phyloP scores from a whole-genome alignment of 1,140 invertebrate genomes.

The Drosophila grimshawi region DNA sequence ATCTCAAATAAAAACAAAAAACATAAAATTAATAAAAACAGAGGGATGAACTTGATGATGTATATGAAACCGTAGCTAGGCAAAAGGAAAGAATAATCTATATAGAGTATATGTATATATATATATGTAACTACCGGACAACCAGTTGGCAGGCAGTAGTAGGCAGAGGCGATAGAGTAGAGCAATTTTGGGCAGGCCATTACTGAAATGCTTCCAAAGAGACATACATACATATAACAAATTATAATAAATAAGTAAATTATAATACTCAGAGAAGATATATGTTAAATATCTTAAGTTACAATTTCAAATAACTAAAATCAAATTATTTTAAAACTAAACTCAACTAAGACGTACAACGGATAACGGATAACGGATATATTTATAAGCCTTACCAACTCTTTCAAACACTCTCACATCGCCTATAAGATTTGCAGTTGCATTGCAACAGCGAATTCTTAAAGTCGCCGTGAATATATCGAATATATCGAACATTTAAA shows the following conservation, averaged over 20 bases:
- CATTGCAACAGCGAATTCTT: not conserved
- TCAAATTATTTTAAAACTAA: constrained; percentile 4
- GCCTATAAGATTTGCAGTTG: not conserved
- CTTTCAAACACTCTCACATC: constrained; percentile 14
- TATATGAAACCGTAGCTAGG: constrained; percentile 26
- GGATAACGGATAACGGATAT: not conserved
- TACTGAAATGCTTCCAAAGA: constrained; percentile 37
- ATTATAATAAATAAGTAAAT: not conserved
- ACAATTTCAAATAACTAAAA: not conserved
- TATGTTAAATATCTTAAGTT: constrained; percentile 2
- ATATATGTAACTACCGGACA: constrained; percentile 32
- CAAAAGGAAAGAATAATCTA: constrained; percentile 26
- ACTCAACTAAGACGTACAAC: constrained; percentile 13
- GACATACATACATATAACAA: constrained; percentile 3
- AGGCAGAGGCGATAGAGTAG: constrained; percentile 44
- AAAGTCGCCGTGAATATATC: not conserved
- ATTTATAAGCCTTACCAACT: constrained; percentile 31
- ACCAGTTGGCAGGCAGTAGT: constrained; percentile 25
- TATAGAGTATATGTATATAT: constrained; percentile 4
- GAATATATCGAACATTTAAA: not conserved
- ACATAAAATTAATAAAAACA: constrained; percentile 11
- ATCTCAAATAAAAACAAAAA: not conserved
- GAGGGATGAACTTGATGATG: constrained; percentile 23
- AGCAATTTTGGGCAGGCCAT: constrained; percentile 2
- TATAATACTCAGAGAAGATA: constrained; percentile 9